phyloP scores from a whole-genome alignment of 2,888 invertebrate species.

The Hedya salicella region DNA sequence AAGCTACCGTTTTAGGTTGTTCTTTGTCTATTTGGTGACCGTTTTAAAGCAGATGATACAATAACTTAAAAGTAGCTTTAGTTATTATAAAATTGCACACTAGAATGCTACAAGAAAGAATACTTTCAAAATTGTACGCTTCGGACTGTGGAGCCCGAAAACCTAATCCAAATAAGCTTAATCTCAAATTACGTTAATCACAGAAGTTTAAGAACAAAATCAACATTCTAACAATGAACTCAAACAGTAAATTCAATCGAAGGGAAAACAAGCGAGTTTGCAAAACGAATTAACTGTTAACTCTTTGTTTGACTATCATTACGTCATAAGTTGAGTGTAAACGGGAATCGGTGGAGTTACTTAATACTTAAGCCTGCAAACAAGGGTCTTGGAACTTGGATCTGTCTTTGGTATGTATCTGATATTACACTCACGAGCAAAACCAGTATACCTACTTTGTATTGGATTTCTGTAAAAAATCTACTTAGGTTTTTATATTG shows the following conservation, averaged over 20 bases:
- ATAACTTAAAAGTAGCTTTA: too few relatives aligned
- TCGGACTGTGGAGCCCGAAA: not conserved
- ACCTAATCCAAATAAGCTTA: not conserved
- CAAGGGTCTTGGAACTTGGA: constrained; percentile 7
- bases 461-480: too few relatives aligned
- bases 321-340: constrained; percentile 38
- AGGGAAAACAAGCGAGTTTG: constrained; percentile 28
- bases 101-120: too few relatives aligned
- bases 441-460: not conserved
- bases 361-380: constrained; percentile 20
- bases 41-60: too few relatives aligned
- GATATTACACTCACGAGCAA: too few relatives aligned
- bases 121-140: too few relatives aligned
- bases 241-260: constrained; percentile 37
- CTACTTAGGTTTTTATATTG: too few relatives aligned
- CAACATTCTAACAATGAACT: constrained; percentile 29
- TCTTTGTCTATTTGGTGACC: too few relatives aligned
- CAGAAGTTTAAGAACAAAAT: constrained; percentile 28
- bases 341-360: constrained; percentile 19
- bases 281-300: constrained; percentile 33
- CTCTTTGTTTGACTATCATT: constrained; percentile 38
- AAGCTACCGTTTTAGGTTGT: too few relatives aligned
- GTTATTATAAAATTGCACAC: too few relatives aligned
- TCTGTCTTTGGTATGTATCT: not conserved
- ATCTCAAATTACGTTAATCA: constrained; percentile 29